Percentiles rank a stretch among this genome's conserved stretches.
Evolutionary conservation across 2,113 vertebrate species (phyloP).

Genomic region (Mus spicilegus): DNA sequence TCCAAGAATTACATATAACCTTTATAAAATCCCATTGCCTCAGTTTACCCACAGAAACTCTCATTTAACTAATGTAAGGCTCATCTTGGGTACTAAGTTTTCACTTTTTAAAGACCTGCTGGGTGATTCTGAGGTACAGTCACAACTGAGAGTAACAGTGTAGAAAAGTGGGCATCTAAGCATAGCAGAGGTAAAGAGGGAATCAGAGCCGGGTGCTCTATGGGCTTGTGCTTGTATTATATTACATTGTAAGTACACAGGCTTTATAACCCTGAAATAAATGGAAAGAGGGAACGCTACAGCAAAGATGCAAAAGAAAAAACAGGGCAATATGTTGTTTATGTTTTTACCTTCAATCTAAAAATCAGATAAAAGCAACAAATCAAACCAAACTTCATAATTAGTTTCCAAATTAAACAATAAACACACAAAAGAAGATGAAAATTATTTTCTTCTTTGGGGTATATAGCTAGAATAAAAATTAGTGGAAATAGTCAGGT

Average conservation of each 20-base stretch:
- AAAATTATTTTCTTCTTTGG: conserved; percentile 41
- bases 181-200: conserved; percentile 33
- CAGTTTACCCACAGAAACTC: conserved; percentile 13
- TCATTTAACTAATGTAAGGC: conserved; percentile 28
- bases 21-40: conserved; percentile 24
- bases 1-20: conserved; percentile 37
- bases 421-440: conserved; percentile 13
- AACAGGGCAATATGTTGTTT: background rate
- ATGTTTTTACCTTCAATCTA: background rate
- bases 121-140: background rate
- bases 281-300: conserved; percentile 34
- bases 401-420: conserved; percentile 21
- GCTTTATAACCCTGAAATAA: conserved; percentile 62
- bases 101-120: background rate
- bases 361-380: conserved; percentile 32
- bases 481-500: background rate
- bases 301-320: conserved; percentile 23
- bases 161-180: background rate
- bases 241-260: conserved; percentile 51
- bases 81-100: background rate
- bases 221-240: conserved; percentile 44
- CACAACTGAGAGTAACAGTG: background rate
- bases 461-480: background rate
- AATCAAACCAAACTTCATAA: conserved; percentile 63
- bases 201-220: background rate